These are phyloP conservation scores for Petrocephalus zakoni DNA, from an alignment of 2,113 vertebrate genomes.

Conservation along the genomic window DNA sequence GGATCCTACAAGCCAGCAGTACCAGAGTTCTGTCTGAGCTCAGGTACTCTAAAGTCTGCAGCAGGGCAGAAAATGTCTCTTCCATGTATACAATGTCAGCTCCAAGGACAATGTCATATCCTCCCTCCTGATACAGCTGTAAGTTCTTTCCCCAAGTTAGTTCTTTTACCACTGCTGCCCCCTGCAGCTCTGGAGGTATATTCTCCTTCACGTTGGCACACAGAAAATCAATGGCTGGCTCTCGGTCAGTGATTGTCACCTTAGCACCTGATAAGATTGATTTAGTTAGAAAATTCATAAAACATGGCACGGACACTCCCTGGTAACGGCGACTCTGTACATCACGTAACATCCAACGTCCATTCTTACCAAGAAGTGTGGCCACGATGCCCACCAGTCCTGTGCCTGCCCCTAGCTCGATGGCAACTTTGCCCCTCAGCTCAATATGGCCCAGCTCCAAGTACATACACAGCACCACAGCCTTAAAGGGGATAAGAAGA, in stretches of 20 bases:
- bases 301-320: not conserved
- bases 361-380: slow-evolving; percentile 72
- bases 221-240: slow-evolving; percentile 75
- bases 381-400: slow-evolving; percentile 91
- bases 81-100: slow-evolving; percentile 93
- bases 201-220: slow-evolving; percentile 77
- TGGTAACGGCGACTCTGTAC: not conserved
- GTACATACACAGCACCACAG: slow-evolving; percentile 80
- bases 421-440: slow-evolving; percentile 61
- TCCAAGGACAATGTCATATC: slow-evolving; percentile 80
- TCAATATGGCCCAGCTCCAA: slow-evolving; percentile 75
- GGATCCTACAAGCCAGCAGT: slow-evolving; percentile 82
- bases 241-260: slow-evolving; percentile 86
- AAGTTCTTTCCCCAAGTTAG: slow-evolving; percentile 83
- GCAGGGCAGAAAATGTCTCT: slow-evolving; percentile 79
- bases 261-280: slow-evolving; percentile 64
- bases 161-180: slow-evolving; percentile 68
- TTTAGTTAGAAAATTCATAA: not conserved
- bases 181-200: slow-evolving; percentile 59
- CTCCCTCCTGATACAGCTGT: slow-evolving; percentile 59
- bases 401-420: slow-evolving; percentile 91
- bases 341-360: not conserved
- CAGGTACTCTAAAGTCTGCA: slow-evolving; percentile 76
- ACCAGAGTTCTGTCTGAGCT: slow-evolving; percentile 63
- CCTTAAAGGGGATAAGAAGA: slow-evolving; percentile 58